Evolutionary conservation across 2,797 vertebrate species (phyloP).

Genomic region (Moxostoma hubbsi): DNA sequence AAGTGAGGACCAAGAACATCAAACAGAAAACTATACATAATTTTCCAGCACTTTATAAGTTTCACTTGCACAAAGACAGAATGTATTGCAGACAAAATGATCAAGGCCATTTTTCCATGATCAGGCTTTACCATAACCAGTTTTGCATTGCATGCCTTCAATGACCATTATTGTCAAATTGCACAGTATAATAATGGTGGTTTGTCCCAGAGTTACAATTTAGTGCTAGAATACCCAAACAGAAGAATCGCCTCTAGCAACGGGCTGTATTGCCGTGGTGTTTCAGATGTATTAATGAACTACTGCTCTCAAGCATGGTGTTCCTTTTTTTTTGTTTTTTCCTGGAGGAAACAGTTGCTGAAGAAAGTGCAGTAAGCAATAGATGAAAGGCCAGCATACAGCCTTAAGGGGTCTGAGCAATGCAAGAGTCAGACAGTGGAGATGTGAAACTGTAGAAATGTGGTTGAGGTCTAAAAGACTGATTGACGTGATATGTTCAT

Average conservation of each 20-base stretch:
- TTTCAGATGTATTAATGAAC: constrained; percentile 44
- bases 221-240: neutral
- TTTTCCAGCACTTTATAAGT: neutral
- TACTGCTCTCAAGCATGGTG: constrained; percentile 33
- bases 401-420: constrained; percentile 3
- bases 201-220: constrained; percentile 4
- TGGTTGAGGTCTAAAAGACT: constrained; percentile 37
- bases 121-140: neutral
- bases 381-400: constrained; percentile 38
- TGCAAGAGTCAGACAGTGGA: neutral
- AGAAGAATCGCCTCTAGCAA: constrained; percentile 29
- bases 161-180: constrained; percentile 14
- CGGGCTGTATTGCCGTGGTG: constrained; percentile 28
- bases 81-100: constrained; percentile 3
- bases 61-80: neutral
- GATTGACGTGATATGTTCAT: constrained; percentile 48
- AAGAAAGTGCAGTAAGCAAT: constrained; percentile 32
- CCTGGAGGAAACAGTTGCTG: constrained; percentile 46
- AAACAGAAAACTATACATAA: constrained; percentile 8
- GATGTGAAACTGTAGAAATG: constrained; percentile 13
- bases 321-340: constrained; percentile 48
- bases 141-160: neutral
- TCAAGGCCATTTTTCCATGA: constrained; percentile 26
- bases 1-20: neutral
- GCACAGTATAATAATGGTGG: constrained; percentile 1